phyloP scores from a whole-genome alignment of 1,140 invertebrate species.

The Drosophila tristis region DNA sequence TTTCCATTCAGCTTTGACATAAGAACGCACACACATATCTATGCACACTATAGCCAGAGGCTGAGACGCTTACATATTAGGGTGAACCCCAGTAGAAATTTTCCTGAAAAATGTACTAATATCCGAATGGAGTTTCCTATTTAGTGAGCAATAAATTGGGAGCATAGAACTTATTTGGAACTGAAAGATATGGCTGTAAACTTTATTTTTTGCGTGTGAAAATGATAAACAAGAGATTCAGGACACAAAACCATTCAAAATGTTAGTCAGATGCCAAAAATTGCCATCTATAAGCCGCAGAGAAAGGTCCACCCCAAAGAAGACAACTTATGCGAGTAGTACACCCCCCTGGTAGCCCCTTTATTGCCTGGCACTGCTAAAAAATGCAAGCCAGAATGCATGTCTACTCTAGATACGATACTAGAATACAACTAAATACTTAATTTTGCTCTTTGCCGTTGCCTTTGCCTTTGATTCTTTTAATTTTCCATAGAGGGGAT shows the following conservation, averaged over 20 bases:
- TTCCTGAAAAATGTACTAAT: background rate
- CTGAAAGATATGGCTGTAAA: too few species aligned
- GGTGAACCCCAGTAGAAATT: conserved; percentile 35
- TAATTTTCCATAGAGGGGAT: conserved; percentile 66
- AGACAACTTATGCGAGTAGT: conserved; percentile 14
- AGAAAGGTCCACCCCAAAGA: conserved; percentile 42
- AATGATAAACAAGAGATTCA: too few species aligned
- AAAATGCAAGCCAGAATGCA: conserved; percentile 68
- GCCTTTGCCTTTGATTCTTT: conserved; percentile 82
- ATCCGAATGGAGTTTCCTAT: background rate
- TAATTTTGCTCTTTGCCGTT: conserved; percentile 77
- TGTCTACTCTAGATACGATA: conserved; percentile 67
- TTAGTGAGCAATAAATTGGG: too few species aligned
- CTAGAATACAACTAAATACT: conserved; percentile 73
- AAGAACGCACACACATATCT: conserved; percentile 41
- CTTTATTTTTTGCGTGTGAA: too few species aligned
- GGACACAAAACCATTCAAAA: too few species aligned
- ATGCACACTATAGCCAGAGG: conserved; percentile 26
- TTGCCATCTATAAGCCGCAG: too few species aligned
- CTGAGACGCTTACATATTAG: conserved; percentile 55
- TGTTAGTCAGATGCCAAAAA: too few species aligned
- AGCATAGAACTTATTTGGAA: too few species aligned
- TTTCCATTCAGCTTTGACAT: conserved; percentile 66
- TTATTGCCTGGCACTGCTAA: conserved; percentile 8
- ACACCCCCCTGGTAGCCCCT: background rate